Percentiles rank a stretch among this genome's conserved stretches.
Conservation (phyloP, 1,140 invertebrate genomes). For the Oscheius sp. region DNA sequence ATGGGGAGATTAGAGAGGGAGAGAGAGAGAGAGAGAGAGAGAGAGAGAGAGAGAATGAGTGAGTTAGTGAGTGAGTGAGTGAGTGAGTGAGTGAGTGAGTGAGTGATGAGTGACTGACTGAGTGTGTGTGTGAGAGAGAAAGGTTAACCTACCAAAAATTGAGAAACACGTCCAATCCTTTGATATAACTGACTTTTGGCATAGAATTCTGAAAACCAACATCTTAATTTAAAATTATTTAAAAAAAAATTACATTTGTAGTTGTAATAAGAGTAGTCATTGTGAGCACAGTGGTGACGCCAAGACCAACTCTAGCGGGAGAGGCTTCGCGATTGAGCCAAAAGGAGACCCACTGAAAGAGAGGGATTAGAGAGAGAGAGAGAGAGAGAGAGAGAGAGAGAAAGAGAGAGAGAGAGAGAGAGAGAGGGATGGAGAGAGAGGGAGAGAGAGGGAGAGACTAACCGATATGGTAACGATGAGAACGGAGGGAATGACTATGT, state of each 20-base stretch:
- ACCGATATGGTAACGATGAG: slow-evolving; percentile 98
- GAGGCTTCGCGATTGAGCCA: slow-evolving; percentile 63
- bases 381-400: too few relatives aligned
- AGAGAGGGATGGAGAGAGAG: background rate
- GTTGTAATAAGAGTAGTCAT: slow-evolving; percentile 62
- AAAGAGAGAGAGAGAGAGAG: slow-evolving; percentile 74
- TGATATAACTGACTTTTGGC: slow-evolving; percentile 61
- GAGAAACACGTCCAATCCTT: slow-evolving; percentile 61
- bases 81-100: too few relatives aligned
- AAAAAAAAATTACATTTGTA: slow-evolving; percentile 49
- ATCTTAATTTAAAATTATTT: background rate
- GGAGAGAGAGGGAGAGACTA: slow-evolving; percentile 57
- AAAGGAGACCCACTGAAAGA: slow-evolving; percentile 72
- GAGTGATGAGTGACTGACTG: too few relatives aligned
- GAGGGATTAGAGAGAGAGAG: background rate
- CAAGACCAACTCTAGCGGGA: slow-evolving; percentile 60
- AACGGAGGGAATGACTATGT: slow-evolving; percentile 97
- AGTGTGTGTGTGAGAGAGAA: background rate
- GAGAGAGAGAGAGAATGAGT: too few relatives aligned
- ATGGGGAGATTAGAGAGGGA: too few relatives aligned
- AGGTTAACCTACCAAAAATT: slow-evolving; percentile 51
- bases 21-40: too few relatives aligned
- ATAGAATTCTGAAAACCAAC: slow-evolving; percentile 47
- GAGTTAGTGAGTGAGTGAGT: too few relatives aligned
- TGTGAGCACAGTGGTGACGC: slow-evolving; percentile 60